These are phyloP conservation scores for Jaculus jaculus DNA, from an alignment of 2,113 vertebrate genomes.

Conservation along the genomic window DNA sequence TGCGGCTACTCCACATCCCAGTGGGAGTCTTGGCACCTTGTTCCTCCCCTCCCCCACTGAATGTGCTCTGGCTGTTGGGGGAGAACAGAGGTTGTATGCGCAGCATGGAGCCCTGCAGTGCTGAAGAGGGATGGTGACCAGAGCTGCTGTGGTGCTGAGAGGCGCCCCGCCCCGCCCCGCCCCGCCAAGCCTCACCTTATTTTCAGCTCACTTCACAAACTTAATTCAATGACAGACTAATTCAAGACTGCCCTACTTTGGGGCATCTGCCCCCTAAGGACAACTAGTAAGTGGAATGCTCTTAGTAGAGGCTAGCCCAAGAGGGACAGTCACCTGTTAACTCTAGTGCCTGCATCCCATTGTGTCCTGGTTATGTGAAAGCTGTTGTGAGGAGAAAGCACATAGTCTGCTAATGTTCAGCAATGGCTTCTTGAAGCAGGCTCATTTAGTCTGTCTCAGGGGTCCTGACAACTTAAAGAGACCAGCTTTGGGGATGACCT, in stretches of 20 bases:
- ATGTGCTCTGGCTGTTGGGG: not conserved
- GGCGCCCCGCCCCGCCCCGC: too few species aligned
- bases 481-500: not conserved
- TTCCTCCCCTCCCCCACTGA: not conserved
- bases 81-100: not conserved
- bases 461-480: not conserved
- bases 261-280: not conserved
- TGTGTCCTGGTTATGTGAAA: not conserved
- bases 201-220: slow-evolving; percentile 30
- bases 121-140: not conserved
- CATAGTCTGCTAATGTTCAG: slow-evolving; percentile 26
- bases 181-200: not conserved
- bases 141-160: not conserved
- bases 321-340: not conserved
- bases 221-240: not conserved
- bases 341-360: slow-evolving; percentile 8
- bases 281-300: not conserved
- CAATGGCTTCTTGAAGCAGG: not conserved
- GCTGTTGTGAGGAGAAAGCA: not conserved
- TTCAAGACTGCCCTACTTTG: not conserved
- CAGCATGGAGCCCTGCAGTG: not conserved
- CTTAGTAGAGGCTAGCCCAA: not conserved
- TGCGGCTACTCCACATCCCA: not conserved
- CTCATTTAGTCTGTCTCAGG: not conserved
- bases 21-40: not conserved